Percentiles rank a stretch among this genome's conserved stretches.
Evolutionary conservation across 2,113 vertebrate genomes (phyloP).

Genomic region (Anarrhichthys ocellatus): DNA sequence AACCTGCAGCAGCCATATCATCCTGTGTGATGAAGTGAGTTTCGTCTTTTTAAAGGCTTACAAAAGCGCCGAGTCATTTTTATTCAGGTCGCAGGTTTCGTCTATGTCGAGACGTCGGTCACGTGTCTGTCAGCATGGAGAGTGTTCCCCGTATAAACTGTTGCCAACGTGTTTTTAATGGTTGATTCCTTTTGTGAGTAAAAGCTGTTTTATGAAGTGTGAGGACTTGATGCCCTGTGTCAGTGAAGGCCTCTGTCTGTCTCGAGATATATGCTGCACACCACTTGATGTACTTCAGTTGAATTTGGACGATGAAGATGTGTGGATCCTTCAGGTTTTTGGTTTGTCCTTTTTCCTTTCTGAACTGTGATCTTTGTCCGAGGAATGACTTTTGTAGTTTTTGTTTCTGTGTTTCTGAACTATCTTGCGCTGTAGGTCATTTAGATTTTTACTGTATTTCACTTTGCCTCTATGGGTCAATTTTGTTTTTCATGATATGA

Average conservation of each 20-base stretch:
- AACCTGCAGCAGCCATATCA: constrained; percentile 9
- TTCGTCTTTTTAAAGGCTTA: background rate
- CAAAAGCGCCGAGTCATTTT: background rate
- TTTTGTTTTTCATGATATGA: constrained; percentile 50
- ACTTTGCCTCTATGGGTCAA: constrained; percentile 67
- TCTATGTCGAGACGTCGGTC: background rate
- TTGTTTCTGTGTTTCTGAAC: constrained; percentile 50
- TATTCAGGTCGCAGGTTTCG: background rate
- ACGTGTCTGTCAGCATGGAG: background rate
- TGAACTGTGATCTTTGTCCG: constrained; percentile 34
- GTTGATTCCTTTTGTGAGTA: constrained; percentile 26
- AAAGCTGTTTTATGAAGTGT: constrained; percentile 35
- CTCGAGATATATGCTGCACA: constrained; percentile 21
- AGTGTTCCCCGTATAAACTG: background rate
- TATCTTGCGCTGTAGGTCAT: constrained; percentile 42
- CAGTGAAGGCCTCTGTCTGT: constrained; percentile 18
- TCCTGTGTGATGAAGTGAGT: background rate
- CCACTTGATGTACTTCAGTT: constrained; percentile 10
- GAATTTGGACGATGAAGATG: constrained; percentile 9
- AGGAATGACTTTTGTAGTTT: constrained; percentile 42
- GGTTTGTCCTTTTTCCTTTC: constrained; percentile 9
- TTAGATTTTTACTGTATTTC: constrained; percentile 51
- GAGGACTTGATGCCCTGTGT: constrained; percentile 10
- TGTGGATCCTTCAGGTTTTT: constrained; percentile 17
- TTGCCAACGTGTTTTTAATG: constrained; percentile 14